Percentiles rank a stretch among this genome's conserved stretches.
These are phyloP conservation scores for Papilio helenus DNA, from an alignment of 1,140 invertebrate species.

Conservation along the genomic window DNA sequence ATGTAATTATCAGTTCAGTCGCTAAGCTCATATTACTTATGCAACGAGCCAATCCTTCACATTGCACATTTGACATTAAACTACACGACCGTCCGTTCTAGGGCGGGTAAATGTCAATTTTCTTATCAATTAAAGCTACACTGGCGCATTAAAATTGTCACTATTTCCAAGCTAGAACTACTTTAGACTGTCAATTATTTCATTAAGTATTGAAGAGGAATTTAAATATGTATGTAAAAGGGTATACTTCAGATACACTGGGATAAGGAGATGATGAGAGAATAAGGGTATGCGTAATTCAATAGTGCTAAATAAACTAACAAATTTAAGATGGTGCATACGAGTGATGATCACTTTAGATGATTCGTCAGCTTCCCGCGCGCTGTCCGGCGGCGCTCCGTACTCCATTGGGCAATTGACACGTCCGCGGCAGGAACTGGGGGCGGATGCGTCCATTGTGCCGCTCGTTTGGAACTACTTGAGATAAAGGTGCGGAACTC, in stretches of 20 bases:
- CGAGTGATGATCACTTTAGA: constrained; percentile 23
- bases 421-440: constrained; percentile 48
- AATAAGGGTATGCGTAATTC: background rate
- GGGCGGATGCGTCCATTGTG: constrained; percentile 51
- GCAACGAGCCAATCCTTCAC: background rate
- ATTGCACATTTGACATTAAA: background rate
- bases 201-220: background rate
- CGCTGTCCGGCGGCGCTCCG: constrained; percentile 13
- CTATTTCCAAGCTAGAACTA: background rate
- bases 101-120: background rate
- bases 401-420: constrained; percentile 46
- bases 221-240: background rate
- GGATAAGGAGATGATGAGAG: background rate
- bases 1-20: background rate
- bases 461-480: constrained; percentile 50
- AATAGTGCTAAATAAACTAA: background rate
- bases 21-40: background rate
- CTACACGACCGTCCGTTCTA: background rate
- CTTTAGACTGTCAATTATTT: background rate
- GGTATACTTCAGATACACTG: background rate
- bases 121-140: background rate
- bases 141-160: background rate
- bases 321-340: constrained; percentile 20
- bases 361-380: constrained; percentile 34
- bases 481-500: constrained; percentile 48